These are phyloP conservation scores for Alloscopus bannaensis DNA, from an alignment of 2,888 invertebrate genomes.

Conservation along the genomic window DNA sequence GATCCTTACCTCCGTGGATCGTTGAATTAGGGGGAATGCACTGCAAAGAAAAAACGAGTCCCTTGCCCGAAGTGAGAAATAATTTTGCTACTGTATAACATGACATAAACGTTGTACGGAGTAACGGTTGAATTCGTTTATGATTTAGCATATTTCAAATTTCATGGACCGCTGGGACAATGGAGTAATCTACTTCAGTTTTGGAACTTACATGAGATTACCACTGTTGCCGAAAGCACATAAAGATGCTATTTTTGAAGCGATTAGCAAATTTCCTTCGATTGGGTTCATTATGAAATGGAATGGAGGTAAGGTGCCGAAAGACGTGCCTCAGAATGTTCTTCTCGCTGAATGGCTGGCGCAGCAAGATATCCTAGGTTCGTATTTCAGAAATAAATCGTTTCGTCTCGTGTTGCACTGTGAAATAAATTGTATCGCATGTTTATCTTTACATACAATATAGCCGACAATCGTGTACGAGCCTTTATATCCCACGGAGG, in stretches of 20 bases:
- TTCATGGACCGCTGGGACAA: conserved; percentile 65
- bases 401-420: too few relatives aligned
- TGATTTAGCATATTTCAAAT: conserved; percentile 60
- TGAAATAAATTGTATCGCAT: too few relatives aligned
- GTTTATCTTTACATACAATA: not conserved
- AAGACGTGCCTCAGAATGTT: conserved; percentile 48
- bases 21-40: conserved; percentile 68
- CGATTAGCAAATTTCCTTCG: conserved; percentile 49
- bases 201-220: conserved; percentile 68
- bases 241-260: conserved; percentile 52
- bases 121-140: not conserved
- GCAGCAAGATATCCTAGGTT: conserved; percentile 62
- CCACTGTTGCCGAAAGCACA: conserved; percentile 41
- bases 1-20: conserved; percentile 67
- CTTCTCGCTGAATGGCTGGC: conserved; percentile 45
- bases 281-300: conserved; percentile 62
- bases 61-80: conserved; percentile 50
- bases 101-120: not conserved
- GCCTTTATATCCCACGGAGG: conserved; percentile 70
- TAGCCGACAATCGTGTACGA: conserved; percentile 30
- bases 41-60: conserved; percentile 49
- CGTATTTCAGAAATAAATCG: not conserved
- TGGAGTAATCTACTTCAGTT: conserved; percentile 69
- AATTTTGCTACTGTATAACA: not conserved
- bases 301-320: conserved; percentile 48